Conservation (phyloP, 2,888 invertebrate species). For the Drosophila cognata region DNA sequence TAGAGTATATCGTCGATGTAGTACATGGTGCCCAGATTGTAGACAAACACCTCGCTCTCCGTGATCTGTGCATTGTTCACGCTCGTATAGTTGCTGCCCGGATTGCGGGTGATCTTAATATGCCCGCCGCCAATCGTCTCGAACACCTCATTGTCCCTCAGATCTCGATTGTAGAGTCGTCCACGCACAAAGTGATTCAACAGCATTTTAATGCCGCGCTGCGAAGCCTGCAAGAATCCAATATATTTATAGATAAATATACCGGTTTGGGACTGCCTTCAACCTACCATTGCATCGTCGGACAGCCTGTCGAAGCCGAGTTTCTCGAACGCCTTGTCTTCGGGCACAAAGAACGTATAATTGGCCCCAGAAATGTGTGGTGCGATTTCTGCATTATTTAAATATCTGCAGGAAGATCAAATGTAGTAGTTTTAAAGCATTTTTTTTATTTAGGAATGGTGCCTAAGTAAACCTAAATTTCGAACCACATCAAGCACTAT, state of each 20-base stretch:
- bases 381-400: constrained; percentile 88
- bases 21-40: constrained; percentile 89
- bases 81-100: constrained; percentile 85
- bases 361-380: constrained; percentile 88
- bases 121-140: constrained; percentile 87
- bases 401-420: constrained; percentile 84
- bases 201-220: constrained; percentile 87
- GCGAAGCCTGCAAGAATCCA: constrained; percentile 84
- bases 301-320: constrained; percentile 87
- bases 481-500: no score
- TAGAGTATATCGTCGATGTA: constrained; percentile 87
- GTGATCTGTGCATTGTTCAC: constrained; percentile 87
- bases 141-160: constrained; percentile 86
- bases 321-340: constrained; percentile 88
- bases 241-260: background rate
- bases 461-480: background rate
- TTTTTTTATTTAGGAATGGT: background rate
- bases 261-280: background rate
- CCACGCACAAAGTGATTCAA: constrained; percentile 88
- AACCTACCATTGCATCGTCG: constrained; percentile 85
- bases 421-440: background rate
- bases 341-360: constrained; percentile 90
- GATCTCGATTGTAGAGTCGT: constrained; percentile 87
- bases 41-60: constrained; percentile 88
- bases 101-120: constrained; percentile 86